Evolutionary conservation across 2,797 vertebrate genomes (phyloP).

Genomic region (Taenioides sp.): DNA sequence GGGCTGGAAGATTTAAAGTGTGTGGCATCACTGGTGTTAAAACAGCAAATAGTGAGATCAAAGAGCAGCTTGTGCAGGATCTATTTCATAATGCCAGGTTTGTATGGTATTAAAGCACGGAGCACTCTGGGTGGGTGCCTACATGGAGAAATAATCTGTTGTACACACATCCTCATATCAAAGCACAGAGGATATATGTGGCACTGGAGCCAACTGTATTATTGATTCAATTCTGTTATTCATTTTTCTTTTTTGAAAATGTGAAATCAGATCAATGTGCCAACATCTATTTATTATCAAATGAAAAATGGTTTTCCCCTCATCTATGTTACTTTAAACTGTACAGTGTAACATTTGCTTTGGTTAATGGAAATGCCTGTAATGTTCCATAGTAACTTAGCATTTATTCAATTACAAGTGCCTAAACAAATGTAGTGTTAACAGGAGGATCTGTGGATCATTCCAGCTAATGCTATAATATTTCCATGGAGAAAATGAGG

Average conservation of each 20-base stretch:
- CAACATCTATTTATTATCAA: not conserved
- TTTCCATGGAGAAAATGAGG: too few relatives aligned
- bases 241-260: not conserved
- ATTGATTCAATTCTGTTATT: not conserved
- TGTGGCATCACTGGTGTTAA: slow-evolving; percentile 13
- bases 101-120: slow-evolving; percentile 21
- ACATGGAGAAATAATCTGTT: slow-evolving; percentile 14
- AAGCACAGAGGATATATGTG: too few relatives aligned
- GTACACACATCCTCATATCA: too few relatives aligned
- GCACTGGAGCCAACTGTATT: not conserved
- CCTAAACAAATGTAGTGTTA: not conserved
- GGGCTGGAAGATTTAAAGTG: slow-evolving; percentile 33
- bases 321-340: not conserved
- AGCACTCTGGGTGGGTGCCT: slow-evolving; percentile 20
- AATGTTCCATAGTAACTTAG: too few relatives aligned
- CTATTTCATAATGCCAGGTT: slow-evolving; percentile 21
- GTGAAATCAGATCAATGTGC: not conserved
- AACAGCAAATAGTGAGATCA: slow-evolving; percentile 21
- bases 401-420: too few relatives aligned
- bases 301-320: not conserved
- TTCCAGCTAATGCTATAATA: too few relatives aligned
- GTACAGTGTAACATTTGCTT: too few relatives aligned
- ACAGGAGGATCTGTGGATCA: too few relatives aligned
- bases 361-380: too few relatives aligned
- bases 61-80: slow-evolving; percentile 19